These are phyloP conservation scores for Carabus problematicus DNA, from an alignment of 2,888 invertebrate genomes.

Conservation along the genomic window DNA sequence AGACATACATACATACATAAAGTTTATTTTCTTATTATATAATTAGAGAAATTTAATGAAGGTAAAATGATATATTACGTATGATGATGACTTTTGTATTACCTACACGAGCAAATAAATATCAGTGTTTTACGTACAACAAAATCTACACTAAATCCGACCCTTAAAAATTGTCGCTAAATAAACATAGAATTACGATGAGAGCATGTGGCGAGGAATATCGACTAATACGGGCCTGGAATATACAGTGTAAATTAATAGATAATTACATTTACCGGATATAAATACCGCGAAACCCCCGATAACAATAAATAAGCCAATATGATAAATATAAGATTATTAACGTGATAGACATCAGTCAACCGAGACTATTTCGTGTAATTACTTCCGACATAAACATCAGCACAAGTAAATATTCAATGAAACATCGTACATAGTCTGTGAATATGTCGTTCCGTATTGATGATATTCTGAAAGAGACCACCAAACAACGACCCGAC, in stretches of 20 bases:
- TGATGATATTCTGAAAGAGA: conserved; percentile 52
- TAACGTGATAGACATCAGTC: conserved; percentile 65
- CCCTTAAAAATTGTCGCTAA: too few relatives aligned
- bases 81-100: too few relatives aligned
- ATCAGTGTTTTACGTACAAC: too few relatives aligned
- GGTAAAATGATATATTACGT: too few relatives aligned
- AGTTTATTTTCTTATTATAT: too few relatives aligned
- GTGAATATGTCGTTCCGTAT: conserved; percentile 53
- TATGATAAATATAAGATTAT: conserved; percentile 61
- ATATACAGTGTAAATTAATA: neutral
- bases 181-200: too few relatives aligned
- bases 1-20: too few relatives aligned
- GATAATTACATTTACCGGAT: conserved; percentile 27
- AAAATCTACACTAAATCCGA: too few relatives aligned
- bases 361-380: conserved; percentile 55
- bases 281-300: conserved; percentile 31
- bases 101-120: too few relatives aligned
- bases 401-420: too few relatives aligned
- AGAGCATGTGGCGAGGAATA: too few relatives aligned
- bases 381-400: conserved; percentile 59
- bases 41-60: too few relatives aligned
- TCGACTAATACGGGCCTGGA: neutral
- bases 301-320: conserved; percentile 58
- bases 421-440: conserved; percentile 38
- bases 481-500: conserved; percentile 23